A percentile compares a stretch with the other conserved stretches of the same genome.
Conservation (phyloP, 2,888 invertebrate genomes). For the Melieria picta region DNA sequence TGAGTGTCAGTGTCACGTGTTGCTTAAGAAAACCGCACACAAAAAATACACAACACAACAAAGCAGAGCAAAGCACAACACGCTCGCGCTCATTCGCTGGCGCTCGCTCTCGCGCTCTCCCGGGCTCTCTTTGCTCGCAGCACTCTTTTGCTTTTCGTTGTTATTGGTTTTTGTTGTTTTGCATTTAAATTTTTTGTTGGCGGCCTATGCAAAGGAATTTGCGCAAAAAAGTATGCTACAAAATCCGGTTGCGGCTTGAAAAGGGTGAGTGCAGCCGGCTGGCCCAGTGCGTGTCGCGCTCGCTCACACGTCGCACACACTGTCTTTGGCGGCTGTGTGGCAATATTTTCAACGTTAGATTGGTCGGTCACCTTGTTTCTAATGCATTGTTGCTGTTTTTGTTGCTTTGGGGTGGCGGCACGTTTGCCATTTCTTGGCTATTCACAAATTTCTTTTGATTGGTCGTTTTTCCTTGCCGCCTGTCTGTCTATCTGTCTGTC, state of each 20-base stretch:
- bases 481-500: conserved; percentile 1
- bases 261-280: no score
- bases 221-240: no score
- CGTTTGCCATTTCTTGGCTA: conserved; percentile 24
- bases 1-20: no score
- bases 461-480: conserved; percentile 25
- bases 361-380: conserved; percentile 12
- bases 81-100: conserved; percentile 3
- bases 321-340: not conserved
- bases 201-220: no score
- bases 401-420: conserved; percentile 16
- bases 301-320: not conserved
- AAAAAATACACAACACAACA: no score
- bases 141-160: no score
- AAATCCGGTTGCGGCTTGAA: no score
- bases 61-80: no score
- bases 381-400: not conserved
- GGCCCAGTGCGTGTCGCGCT: not conserved
- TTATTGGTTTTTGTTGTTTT: no score
- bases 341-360: conserved; percentile 9
- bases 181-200: no score
- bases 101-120: conserved; percentile 15
- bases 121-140: no score
- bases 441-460: conserved; percentile 34
- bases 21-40: no score